phyloP scores from a whole-genome alignment of 2,797 vertebrate species.

The Pipistrellus kuhlii region DNA sequence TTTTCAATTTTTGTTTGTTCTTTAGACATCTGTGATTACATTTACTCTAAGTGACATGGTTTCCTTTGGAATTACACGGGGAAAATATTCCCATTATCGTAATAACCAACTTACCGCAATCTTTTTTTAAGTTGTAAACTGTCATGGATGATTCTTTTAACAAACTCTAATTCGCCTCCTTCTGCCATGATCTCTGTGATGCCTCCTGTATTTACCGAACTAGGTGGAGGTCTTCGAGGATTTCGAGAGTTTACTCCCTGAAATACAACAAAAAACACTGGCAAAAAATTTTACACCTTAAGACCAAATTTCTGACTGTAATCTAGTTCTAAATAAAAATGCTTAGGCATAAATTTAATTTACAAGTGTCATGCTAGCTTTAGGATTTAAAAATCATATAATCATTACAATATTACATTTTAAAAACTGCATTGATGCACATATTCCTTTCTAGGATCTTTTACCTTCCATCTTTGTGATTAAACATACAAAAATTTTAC shows the following conservation, averaged over 20 bases:
- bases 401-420: not conserved
- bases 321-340: conserved; percentile 29
- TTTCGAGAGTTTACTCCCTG: conserved; percentile 99
- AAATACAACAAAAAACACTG: conserved; percentile 42
- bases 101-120: conserved; percentile 88
- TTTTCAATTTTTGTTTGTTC: conserved; percentile 44
- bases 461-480: conserved; percentile 18
- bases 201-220: conserved; percentile 98
- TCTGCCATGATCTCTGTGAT: conserved; percentile 99
- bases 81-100: not conserved
- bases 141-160: conserved; percentile 99
- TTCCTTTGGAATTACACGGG: conserved; percentile 31
- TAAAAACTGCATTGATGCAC: conserved; percentile 45
- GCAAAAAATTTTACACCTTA: not conserved
- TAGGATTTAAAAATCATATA: conserved; percentile 57
- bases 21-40: conserved; percentile 16
- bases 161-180: conserved; percentile 98
- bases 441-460: not conserved
- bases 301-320: conserved; percentile 30
- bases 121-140: conserved; percentile 97
- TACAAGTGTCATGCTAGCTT: conserved; percentile 21
- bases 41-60: conserved; percentile 1
- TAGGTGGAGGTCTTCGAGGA: conserved; percentile 96
- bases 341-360: conserved; percentile 13
- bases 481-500: conserved; percentile 51